Conservation (phyloP, 1,140 invertebrate species). For the Aphis craccivora region DNA sequence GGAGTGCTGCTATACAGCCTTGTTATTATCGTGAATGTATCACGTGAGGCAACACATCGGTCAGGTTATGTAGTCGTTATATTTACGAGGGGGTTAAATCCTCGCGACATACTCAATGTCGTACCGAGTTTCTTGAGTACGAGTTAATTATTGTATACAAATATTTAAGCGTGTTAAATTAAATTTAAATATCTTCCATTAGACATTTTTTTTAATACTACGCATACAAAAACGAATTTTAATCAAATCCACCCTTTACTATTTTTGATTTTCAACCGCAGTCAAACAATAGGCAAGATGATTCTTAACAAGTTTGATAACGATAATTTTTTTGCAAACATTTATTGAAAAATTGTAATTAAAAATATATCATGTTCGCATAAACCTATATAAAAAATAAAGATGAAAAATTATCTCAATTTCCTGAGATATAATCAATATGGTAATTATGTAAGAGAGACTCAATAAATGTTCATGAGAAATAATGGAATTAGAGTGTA, state of each 20-base stretch:
- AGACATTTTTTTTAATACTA: not conserved
- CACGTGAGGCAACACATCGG: not conserved
- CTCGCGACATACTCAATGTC: not conserved
- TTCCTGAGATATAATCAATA: not conserved
- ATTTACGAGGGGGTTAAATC: not conserved
- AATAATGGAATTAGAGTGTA: too few species aligned
- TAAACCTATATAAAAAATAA: not conserved
- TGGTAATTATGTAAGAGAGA: not conserved
- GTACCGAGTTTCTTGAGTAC: not conserved
- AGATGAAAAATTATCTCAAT: not conserved
- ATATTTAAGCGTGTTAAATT: not conserved
- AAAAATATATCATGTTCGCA: not conserved
- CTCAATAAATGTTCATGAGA: too few species aligned
- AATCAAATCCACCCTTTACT: too few species aligned
- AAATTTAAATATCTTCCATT: not conserved
- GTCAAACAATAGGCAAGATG: not conserved
- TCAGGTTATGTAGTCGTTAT: not conserved
- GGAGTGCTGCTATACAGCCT: not conserved
- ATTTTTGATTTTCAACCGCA: not conserved
- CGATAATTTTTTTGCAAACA: too few species aligned
- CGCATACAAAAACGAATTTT: too few species aligned
- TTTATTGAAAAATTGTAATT: not conserved
- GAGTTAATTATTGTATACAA: not conserved
- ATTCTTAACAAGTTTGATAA: too few species aligned
- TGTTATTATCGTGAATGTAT: not conserved